Evolutionary conservation across 2,888 invertebrate species (phyloP).

Genomic region (Amiota minor): DNA sequence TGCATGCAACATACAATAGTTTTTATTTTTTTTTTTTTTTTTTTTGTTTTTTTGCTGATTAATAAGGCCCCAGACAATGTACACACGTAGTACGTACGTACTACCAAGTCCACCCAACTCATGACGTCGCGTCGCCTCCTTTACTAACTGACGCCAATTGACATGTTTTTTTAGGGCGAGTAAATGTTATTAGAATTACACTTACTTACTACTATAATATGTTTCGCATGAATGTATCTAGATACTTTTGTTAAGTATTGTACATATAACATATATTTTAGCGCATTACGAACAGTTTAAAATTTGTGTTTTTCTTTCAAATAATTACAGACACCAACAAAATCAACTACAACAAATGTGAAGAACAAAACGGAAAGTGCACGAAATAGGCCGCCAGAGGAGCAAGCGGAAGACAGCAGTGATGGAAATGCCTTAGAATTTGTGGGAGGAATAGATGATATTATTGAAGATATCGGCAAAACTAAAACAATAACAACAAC

Average conservation of each 20-base stretch:
- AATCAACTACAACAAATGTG: background rate
- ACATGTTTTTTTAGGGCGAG: constrained; percentile 21
- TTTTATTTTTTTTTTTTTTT: background rate
- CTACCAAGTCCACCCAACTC: too few relatives aligned
- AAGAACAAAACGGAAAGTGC: constrained; percentile 25
- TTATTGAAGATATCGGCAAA: constrained; percentile 16
- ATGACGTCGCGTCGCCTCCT: background rate
- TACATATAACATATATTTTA: background rate
- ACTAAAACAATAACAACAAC: constrained; percentile 47
- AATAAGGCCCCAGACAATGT: too few relatives aligned
- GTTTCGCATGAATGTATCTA: background rate
- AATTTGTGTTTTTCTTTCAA: background rate
- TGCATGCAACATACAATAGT: constrained; percentile 24
- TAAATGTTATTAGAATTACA: constrained; percentile 13
- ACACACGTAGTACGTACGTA: too few relatives aligned
- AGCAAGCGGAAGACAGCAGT: background rate
- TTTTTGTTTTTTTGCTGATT: background rate
- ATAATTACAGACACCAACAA: background rate
- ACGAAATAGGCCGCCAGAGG: constrained; percentile 23
- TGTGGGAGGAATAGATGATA: background rate
- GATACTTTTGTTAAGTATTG: background rate
- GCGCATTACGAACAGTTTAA: background rate
- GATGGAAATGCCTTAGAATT: background rate
- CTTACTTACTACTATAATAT: background rate
- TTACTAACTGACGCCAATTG: constrained; percentile 6